Base-by-base conservation (phyloP, 2,113 vertebrate genomes). In the Regulus satrapa region DNA sequence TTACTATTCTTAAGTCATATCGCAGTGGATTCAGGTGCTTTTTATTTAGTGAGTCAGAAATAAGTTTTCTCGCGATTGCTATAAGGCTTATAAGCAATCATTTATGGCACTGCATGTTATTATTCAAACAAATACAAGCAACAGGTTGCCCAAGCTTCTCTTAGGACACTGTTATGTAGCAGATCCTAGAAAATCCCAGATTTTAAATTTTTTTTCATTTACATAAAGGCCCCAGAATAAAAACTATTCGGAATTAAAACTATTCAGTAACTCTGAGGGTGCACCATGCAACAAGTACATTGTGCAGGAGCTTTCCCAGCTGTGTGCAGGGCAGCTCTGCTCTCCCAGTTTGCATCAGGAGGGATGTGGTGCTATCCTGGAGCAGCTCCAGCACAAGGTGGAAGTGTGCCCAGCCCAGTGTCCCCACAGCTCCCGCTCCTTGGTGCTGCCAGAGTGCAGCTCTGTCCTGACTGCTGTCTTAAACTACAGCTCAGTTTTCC, bases 341-440 rank as follows among this genome's bases (percentile, higher is more conserved):
- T 54, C 31, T 67, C 56, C 32, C 1, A 1, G 9, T n/a, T 56
- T 3, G 1, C 1, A 0, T 56, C 83, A 21, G 48, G 3, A 62
- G 29, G 67, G 46, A 54, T 25, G 41, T 25, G 31, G 34, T 56
- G 28, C 69, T 41, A 32, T 63, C 59, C 59, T 71, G 74, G 38
- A 40, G 69, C 78, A 75, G 61, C 24, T 48, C 16, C 3, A 9
- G 48, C 1, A 2, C 11, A 1, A 45, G 69, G 14, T 20, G 5
- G 32, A 63, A 32, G 32, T 31, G 63, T 74, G 38, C 69, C 34
- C 48, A 54, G 61, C 28, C 32, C 38, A 4, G 61, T 45, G 28
- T 21, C 34, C 46, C n/a, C 34, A 20, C 43, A 68, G 40, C 67
- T 75, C 32, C 67, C 61, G 3, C 34, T 55, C 56, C 49, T 10